Evolutionary conservation across 2,797 vertebrate species (phyloP).

Genomic region (Oryzias sinensis): DNA sequence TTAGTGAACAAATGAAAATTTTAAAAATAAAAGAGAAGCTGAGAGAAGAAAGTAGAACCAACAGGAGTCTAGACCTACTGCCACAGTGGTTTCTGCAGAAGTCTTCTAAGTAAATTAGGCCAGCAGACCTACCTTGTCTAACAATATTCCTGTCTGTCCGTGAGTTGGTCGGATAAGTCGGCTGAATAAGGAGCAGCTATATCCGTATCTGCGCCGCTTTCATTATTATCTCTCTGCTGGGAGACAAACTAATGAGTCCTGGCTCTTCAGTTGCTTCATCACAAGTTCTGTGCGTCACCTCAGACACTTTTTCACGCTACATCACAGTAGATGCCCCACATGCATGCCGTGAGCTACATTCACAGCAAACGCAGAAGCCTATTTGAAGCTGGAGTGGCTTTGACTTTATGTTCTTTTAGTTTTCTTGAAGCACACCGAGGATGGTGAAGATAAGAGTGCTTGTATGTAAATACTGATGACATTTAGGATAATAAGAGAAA

Average conservation of each 20-base stretch:
- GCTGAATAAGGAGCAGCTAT: slow-evolving; percentile 54
- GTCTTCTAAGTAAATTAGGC: slow-evolving; percentile 7
- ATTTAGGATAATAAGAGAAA: slow-evolving; percentile 9
- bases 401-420: slow-evolving; percentile 3
- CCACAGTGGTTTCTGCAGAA: not conserved
- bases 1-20: too few relatives aligned
- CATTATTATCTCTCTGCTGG: slow-evolving; percentile 57
- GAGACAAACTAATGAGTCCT: slow-evolving; percentile 59
- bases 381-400: slow-evolving; percentile 10
- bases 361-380: slow-evolving; percentile 9
- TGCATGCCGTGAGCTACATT: slow-evolving; percentile 35
- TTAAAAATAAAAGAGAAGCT: too few relatives aligned
- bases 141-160: slow-evolving; percentile 17
- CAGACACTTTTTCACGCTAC: slow-evolving; percentile 45
- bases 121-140: slow-evolving; percentile 18
- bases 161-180: slow-evolving; percentile 34
- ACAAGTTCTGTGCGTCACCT: slow-evolving; percentile 51
- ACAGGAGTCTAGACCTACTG: too few relatives aligned
- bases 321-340: slow-evolving; percentile 45
- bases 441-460: not conserved
- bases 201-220: slow-evolving; percentile 55
- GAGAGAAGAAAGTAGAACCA: too few relatives aligned
- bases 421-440: not conserved
- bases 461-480: slow-evolving; percentile 10
- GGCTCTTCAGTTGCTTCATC: slow-evolving; percentile 52